Evolutionary conservation across 92 coral and sea anemone genomes (phyloP), one percentile per base, ranked within the genome.

Genomic region (Parazoanthus atlanticus): DNA sequence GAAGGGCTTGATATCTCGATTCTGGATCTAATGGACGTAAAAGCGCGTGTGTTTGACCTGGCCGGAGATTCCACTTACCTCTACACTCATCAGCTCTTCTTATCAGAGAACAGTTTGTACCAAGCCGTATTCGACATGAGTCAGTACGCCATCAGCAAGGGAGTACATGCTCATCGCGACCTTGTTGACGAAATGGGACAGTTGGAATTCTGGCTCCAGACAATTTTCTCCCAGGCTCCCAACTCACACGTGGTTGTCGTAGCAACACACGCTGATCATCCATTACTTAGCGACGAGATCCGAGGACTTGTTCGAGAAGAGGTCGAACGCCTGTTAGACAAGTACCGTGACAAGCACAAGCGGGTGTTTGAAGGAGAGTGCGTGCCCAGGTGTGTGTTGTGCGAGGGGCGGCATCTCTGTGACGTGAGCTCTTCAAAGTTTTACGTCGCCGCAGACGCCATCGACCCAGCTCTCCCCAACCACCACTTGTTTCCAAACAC

Each of bases 121-220:
- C 96, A 92, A 67, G 98, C 92, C 6, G 93, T 91, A 26, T 95
- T 95, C 47, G 96, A 95, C 64, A 93, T 95, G 96, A 89, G 96
- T 76, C 92, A 91, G 74, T 95, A 93, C 84, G 91, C 97, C 11
- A 81, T 90, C 30, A 93, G 91, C 91, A 95, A 92, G 74, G 87
- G 87, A 1, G 78, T 84, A 6, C 65, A 84, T 28, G 88, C 93
- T 11, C 90, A 93, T 40, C 79, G 88, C 28, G 78, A 88, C 31
- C 82, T 93, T 21, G 81, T 86, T 15, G 82, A 92, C 67, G 96
- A 95, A 69, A 94, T 95, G 38, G 96, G 96, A 31, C 88, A 91
- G 80, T 43, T 95, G 31, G 95, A 93, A 75, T 90, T 95, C 33
- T 95, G 98, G 98, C 93, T 95, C 0, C 96, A 95, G 85, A 88